Base-by-base conservation (phyloP, 2,888 invertebrate genomes). In the Alsophila aescularia region DNA sequence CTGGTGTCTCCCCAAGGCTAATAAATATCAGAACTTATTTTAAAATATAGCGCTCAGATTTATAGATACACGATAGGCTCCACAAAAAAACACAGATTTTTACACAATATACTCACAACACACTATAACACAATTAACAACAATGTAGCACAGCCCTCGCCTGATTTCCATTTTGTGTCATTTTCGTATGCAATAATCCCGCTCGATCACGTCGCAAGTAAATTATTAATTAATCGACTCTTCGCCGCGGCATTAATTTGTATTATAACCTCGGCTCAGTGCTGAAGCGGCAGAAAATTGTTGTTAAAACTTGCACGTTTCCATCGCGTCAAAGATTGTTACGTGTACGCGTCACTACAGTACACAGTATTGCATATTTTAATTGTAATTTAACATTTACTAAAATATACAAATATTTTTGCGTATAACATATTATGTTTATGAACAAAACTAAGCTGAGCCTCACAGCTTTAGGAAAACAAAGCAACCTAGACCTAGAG, bases 151-250 rank as follows among this genome's bases (percentile, higher is more conserved):
- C 62, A 73, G 72, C 74, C 76, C 78, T 67, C 66, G 69, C 58
- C 72, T 69, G 72, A 83, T 79, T 80, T 85, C 85, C 90, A 90
- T 90, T 85, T 87, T 89, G 67, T 66, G 78, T 67, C 90, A 90
- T 90, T 79, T 85, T 90, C 69, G 73, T 70, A 67, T 63, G 53
- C 57, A 64, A 69, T 58, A 56, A 66, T 59, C 61, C 47, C 67
- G 58, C 60, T 35, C 32, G 55, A 58, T 62, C 59, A 62, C 63
- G 60, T 60, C 66, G 55, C 64, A 58, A 64, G 66, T 66, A 64
- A 66, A 67, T 60, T 66, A 69, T 72, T 63, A 70, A 68, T 69
- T 74, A 58, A 60, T 51, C 60, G 69, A 70, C 67, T 63, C 64
- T 65, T 49, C 49, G 48, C 42, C 44, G 63, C 57, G 58, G 52